Base-by-base conservation (phyloP, 2,797 vertebrate species). In the Periparus ater region DNA sequence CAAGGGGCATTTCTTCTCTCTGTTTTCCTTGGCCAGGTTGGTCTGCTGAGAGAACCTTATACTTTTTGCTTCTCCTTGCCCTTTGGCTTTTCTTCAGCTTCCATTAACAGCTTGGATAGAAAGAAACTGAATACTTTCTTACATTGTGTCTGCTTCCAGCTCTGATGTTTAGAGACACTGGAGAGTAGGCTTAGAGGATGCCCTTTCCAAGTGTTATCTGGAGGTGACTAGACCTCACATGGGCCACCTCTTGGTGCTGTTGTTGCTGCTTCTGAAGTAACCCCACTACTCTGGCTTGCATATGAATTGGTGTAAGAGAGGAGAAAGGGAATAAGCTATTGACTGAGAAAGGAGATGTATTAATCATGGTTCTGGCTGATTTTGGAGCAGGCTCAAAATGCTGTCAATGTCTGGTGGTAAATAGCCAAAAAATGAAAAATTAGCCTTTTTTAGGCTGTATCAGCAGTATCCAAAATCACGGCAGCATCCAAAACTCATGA, bases 381-480 rank as follows among this genome's bases (percentile, higher is more conserved):
- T 93, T 88, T 91, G 94, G 80, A 88, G 40, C 4, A 1, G 40
- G 26, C 67, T 84, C 96, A 89, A 95, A 89, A 71, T 85, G 47
- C 63, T 95, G 95, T 94, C 93, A 83, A 79, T 89, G 8, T 32
- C 70, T 53, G 44, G 57, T 63, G 48, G 74, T 91, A 91, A 92
- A 96, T 82, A 85, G 88, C 83, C 90, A 94, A 95, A 95, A 94
- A 96, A 91, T 86, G 71, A 94, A 95, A 94, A 95, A 87, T 3
- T 9, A 73, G 63, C 5, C 77, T 87, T 68, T 87, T 95, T 94
- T 74, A 58, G 88, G 15, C 68, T 93, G 45, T 80, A 84, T 97
- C 94, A 95, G 88, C 91, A 82, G 74, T 63, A 95, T 91, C 92
- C 42, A 17, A 42, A 93, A 82, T 96, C 93, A 91, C 11, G 95